Conservation (phyloP, 2,888 invertebrate genomes). For the Cryptus viduatorius region DNA sequence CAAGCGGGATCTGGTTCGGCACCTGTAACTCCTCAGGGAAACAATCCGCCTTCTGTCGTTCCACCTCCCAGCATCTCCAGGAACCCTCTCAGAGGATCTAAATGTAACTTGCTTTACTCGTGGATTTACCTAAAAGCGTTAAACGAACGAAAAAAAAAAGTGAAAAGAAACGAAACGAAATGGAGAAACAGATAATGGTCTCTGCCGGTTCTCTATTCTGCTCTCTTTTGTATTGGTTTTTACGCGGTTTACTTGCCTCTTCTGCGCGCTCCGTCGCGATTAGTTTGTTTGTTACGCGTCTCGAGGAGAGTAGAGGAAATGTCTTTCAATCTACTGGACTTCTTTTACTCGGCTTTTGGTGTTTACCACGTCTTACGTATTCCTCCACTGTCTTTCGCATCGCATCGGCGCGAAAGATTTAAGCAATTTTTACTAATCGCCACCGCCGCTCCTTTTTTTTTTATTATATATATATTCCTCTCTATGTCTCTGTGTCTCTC, state of each 20-base stretch:
- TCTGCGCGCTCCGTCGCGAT: conserved; percentile 70
- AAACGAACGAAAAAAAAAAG: conserved; percentile 14
- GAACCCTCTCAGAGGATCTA: conserved; percentile 93
- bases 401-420: conserved; percentile 75
- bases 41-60: conserved; percentile 85
- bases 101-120: conserved; percentile 88
- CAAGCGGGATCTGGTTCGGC: conserved; percentile 90
- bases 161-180: not conserved
- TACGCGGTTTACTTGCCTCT: conserved; percentile 69
- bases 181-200: not conserved
- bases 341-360: conserved; percentile 42
- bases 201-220: conserved; percentile 26
- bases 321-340: conserved; percentile 36
- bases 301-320: conserved; percentile 10
- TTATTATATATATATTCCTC: not conserved
- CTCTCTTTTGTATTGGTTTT: conserved; percentile 70
- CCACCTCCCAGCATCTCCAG: conserved; percentile 89
- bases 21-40: conserved; percentile 90
- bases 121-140: conserved; percentile 73
- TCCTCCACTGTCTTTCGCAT: conserved; percentile 80
- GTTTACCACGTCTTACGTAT: conserved; percentile 58
- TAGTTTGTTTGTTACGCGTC: conserved; percentile 25
- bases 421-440: not conserved
- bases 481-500: not conserved
- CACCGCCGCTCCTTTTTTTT: not conserved